Evolutionary conservation across 2,888 invertebrate genomes (phyloP).

Genomic region (Ichneumoninae sp.): DNA sequence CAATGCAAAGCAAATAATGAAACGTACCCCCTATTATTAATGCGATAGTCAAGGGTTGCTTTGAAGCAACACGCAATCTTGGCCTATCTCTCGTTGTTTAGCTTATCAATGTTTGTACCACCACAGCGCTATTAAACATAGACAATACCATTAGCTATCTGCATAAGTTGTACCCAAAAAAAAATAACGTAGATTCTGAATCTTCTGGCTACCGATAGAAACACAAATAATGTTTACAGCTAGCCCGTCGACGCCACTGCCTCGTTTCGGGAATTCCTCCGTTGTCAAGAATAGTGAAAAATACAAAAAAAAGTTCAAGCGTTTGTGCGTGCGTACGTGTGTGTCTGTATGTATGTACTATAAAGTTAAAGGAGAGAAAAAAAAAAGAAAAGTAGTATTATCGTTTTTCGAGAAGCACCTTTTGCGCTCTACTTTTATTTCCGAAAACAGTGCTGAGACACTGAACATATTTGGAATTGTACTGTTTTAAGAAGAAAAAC

Average conservation of each 20-base stretch:
- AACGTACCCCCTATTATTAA: slow-evolving; percentile 32
- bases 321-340: slow-evolving; percentile 46
- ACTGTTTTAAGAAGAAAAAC: slow-evolving; percentile 34
- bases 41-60: slow-evolving; percentile 57
- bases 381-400: slow-evolving; percentile 36
- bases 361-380: slow-evolving; percentile 32
- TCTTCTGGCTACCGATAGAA: slow-evolving; percentile 33
- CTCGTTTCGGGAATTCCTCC: slow-evolving; percentile 18
- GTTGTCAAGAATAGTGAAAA: slow-evolving; percentile 19
- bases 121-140: slow-evolving; percentile 61
- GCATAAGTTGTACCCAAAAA: slow-evolving; percentile 33
- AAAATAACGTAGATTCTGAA: slow-evolving; percentile 38
- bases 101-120: slow-evolving; percentile 65
- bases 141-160: slow-evolving; percentile 56
- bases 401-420: slow-evolving; percentile 29
- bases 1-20: slow-evolving; percentile 7
- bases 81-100: slow-evolving; percentile 59
- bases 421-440: slow-evolving; percentile 52
- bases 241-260: slow-evolving; percentile 7
- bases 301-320: slow-evolving; percentile 10
- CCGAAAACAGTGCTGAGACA: slow-evolving; percentile 20
- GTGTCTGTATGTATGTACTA: slow-evolving; percentile 61
- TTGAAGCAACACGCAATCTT: slow-evolving; percentile 41
- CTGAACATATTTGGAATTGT: slow-evolving; percentile 11
- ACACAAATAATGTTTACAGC: slow-evolving; percentile 12